A percentile compares a stretch with the other conserved stretches of the same genome.
Evolutionary conservation across 2,888 invertebrate genomes (phyloP).

Genomic region (Athalia cordata): DNA sequence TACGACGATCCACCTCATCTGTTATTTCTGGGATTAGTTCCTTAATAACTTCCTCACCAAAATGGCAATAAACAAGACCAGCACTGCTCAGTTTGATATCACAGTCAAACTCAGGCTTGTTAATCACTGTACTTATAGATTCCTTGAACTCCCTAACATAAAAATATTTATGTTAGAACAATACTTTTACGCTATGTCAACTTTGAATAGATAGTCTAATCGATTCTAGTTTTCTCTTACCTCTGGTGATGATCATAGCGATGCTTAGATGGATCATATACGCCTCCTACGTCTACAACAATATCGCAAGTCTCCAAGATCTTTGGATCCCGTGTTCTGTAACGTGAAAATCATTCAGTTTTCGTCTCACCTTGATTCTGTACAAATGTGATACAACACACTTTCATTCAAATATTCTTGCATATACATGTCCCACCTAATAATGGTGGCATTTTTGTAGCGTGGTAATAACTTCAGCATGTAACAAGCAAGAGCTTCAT

Average conservation of each 20-base stretch:
- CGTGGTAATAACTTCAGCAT: constrained; percentile 89
- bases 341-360: constrained; percentile 40
- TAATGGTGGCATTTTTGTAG: constrained; percentile 87
- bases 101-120: constrained; percentile 66
- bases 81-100: constrained; percentile 92
- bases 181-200: not conserved
- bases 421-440: constrained; percentile 73
- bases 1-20: constrained; percentile 75
- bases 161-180: not conserved
- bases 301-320: constrained; percentile 89
- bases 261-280: constrained; percentile 84
- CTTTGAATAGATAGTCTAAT: not conserved
- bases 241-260: constrained; percentile 97
- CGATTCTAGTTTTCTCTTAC: constrained; percentile 49
- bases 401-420: not conserved
- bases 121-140: constrained; percentile 63
- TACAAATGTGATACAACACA: not conserved
- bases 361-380: not conserved
- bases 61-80: constrained; percentile 93
- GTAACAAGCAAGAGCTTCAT: constrained; percentile 95
- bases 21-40: constrained; percentile 75
- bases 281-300: constrained; percentile 95
- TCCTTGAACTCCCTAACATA: constrained; percentile 63
- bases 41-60: constrained; percentile 87
- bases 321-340: constrained; percentile 76